Evolutionary conservation across 2,888 invertebrate species (phyloP), one percentile per base, ranked within the genome.

Genomic region (Platerodrilus igneus): DNA sequence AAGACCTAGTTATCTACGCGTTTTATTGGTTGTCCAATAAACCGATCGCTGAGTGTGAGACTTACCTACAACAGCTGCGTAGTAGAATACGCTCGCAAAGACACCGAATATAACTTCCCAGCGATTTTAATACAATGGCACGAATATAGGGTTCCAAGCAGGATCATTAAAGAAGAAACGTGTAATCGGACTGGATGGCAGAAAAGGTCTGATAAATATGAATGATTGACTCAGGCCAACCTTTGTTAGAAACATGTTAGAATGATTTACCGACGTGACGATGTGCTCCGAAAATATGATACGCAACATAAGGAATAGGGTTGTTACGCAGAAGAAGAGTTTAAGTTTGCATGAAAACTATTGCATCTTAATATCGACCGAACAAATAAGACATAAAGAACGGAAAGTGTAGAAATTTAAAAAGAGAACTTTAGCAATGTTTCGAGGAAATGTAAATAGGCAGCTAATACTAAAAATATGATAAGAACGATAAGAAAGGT

Each of bases 1-100:
- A n/a, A 7, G 26, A 26, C 4, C 5, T 14, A 3, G 26, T 26
- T 3, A 26, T 26, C n/a, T 26, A 7, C 15, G 14, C 14, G 2
- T 26, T 13, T 15, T 26, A 26, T 9, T 26, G 26, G 11, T 26
- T 15, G 14, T 15, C 26, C 14, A 26, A 26, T n/a, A 26, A 26
- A 3, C 13, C 26, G 15, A 3, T 26, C 6, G 15, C 13, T 3
- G 26, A 11, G 8, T 26, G 13, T 13, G 26, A 26, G 14, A 26
- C 6, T 5, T 26, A 14, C 8, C 8, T 26, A n/a, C 14, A 26
- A 13, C 14, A 26, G n/a, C 4, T 26, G n/a, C 8, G 14, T 14
- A 14, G 15, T 3, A 3, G 14, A 8, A 14, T 26, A 26, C 3
- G 15, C 14, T 14, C 13, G 15, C 2, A 26, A 26, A 14, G 13